phyloP scores from a whole-genome alignment of 2,888 invertebrate genomes.

The Nephrotoma flavescens region DNA sequence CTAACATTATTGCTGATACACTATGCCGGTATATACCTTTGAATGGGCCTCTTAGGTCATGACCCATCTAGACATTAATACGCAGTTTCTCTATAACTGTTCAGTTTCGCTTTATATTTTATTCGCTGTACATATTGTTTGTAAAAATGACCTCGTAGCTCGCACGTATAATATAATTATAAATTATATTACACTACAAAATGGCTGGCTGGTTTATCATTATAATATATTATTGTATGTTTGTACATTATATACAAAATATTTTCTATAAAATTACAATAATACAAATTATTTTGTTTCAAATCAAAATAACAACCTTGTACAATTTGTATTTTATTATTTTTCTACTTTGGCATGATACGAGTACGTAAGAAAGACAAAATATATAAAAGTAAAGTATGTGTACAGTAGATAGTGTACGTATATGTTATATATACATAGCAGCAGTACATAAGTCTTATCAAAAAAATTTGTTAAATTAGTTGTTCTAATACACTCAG shows the following conservation, averaged over 20 bases:
- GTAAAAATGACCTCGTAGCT: neutral
- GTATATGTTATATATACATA: neutral
- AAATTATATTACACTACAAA: neutral
- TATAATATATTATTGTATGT: neutral
- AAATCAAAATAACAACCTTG: neutral
- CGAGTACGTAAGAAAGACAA: neutral
- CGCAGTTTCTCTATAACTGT: neutral
- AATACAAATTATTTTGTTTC: neutral
- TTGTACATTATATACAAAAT: neutral
- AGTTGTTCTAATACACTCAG: neutral
- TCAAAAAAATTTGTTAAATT: neutral
- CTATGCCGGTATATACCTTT: too few relatives aligned
- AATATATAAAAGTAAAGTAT: neutral
- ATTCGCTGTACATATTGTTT: neutral
- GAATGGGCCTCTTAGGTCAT: neutral
- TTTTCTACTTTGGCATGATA: neutral
- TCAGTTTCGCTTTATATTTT: neutral
- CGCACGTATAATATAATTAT: neutral
- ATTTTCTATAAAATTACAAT: neutral
- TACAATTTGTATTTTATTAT: neutral
- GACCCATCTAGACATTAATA: neutral
- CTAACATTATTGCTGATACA: too few relatives aligned
- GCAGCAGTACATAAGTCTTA: neutral
- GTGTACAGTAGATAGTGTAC: neutral
- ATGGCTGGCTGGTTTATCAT: neutral